Base-by-base conservation (phyloP, 2,888 invertebrate genomes). In the Nasonia oneida region DNA sequence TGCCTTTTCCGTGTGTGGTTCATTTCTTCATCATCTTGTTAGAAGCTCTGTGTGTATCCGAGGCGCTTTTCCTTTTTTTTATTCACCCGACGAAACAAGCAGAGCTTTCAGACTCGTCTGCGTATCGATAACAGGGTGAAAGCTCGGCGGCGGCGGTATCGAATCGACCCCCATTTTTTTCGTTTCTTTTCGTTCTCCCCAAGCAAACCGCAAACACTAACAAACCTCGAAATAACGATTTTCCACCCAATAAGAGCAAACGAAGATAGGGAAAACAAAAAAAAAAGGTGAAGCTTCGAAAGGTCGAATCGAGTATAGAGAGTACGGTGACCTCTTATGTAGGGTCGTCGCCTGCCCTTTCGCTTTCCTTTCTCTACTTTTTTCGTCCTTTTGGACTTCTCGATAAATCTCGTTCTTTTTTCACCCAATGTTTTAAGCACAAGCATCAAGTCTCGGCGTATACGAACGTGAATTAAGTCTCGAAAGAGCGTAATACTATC, bases 181-280 rank as follows among this genome's bases (percentile, higher is more conserved):
- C n/a, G n/a, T n/a, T n/a, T n/a, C n/a, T n/a, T 78, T 77, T 64
- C 64, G 29, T 78, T 78, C 18, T 3, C 10, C 61, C 18, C 61
- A 5, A 39, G n/a, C 23, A 64, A 47, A 42, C 61, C 64, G 61
- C 15, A 23, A 78, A 64, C 29, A 8, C 67, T 50, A 79, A 79
- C 79, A 50, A 79, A 79, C 33, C 64, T 14, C 67, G n/a, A 37
- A 80, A 71, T 71, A 53, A 70, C 80, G 33, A 80, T 71, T 80
- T 80, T 71, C 71, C 71, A 71, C 53, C 50, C 80, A 53, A 80
- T 71, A 23, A 80, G 53, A 71, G 71, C 33, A 53, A 70, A 80
- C 57, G 53, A 70, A 33, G 39, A 18, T 14, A 29, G 29, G 50
- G 5, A 23, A 50, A 23, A 74, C 0, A 29, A 29, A 6, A n/a